Evolutionary conservation across 2,888 invertebrate genomes (phyloP), one percentile per base, ranked within the genome.

Genomic region (Strigamia transsilvanica): DNA sequence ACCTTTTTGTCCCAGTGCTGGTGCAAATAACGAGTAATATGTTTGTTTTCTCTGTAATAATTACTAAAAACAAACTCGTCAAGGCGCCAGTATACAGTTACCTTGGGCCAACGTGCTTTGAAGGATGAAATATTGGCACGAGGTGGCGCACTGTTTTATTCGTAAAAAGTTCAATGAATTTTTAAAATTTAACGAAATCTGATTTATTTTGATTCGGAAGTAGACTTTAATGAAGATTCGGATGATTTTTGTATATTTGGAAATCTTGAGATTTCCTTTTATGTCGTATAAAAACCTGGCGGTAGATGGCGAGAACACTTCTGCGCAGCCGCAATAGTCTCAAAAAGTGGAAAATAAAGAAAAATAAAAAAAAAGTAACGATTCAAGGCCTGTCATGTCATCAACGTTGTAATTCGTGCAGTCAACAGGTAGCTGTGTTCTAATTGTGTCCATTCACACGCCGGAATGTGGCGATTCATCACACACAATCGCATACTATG

Each of bases 1-100:
- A 93, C 92, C 91, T 95, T 95, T 90, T 96, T 97, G 87, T 97
- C 97, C 95, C 96, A 97, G 89, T 96, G 96, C 86, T 97, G 96
- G 86, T 97, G 97, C 84, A 98, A 91, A 89, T 96, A 98, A 89
- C 97, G 92, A 98, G 89, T 83, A 98, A 90, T 86, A 98, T 97
- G 87, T 96, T 97, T 79, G 96, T 95, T 89, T 96, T 97, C 89
- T 98, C 98, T 87, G 97, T 96, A 73, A 97, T 97, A 87, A 98
- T 98, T 86, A 97, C 95, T 94, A 91, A 86, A 81, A 84, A 85
- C n/a, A n/a, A n/a, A n/a, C n/a, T n/a, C n/a, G n/a, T n/a, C n/a
- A n/a, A n/a, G n/a, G n/a, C n/a, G n/a, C n/a, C n/a, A n/a, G n/a
- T n/a, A n/a, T n/a, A n/a, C n/a, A n/a, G n/a, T n/a, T n/a, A n/a